Percentiles rank a stretch among this genome's conserved stretches.
Conservation (phyloP, 1,140 invertebrate species). For the Pissodes strobi region DNA sequence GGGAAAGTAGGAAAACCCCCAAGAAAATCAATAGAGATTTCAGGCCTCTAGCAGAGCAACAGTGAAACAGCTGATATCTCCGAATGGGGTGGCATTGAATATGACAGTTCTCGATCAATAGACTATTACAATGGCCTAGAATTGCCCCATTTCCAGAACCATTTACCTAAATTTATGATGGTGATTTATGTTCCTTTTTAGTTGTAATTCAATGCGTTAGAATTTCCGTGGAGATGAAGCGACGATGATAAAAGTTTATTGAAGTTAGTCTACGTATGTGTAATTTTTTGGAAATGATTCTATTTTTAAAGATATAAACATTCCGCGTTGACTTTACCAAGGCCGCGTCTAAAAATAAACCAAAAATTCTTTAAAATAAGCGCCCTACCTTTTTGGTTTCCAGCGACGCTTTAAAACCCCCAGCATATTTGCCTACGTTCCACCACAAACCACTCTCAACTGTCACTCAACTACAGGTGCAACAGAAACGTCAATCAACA, state of each 20-base stretch:
- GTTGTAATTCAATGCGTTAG: no score
- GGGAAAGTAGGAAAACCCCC: no score
- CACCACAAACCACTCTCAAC: slow-evolving; percentile 38
- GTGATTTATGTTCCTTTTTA: no score
- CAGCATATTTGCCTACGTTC: slow-evolving; percentile 44
- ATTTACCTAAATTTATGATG: no score
- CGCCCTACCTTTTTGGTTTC: slow-evolving; percentile 51
- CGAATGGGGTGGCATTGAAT: slow-evolving; percentile 29
- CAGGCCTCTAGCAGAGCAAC: slow-evolving; percentile 31
- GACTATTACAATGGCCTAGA: slow-evolving; percentile 12
- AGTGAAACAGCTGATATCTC: slow-evolving; percentile 36
- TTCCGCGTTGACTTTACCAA: slow-evolving; percentile 20
- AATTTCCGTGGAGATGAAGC: no score
- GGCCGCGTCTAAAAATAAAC: slow-evolving; percentile 29
- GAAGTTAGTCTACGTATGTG: no score
- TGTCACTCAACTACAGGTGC: not conserved
- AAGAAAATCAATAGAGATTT: slow-evolving; percentile 9
- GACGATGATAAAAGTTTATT: no score
- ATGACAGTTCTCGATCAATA: slow-evolving; percentile 34
- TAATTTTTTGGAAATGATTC: slow-evolving; percentile 18
- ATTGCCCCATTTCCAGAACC: not conserved
- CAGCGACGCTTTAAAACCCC: slow-evolving; percentile 52
- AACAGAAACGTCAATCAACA: slow-evolving; percentile 19
- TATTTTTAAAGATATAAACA: slow-evolving; percentile 38
- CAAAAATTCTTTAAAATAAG: not conserved